These are phyloP conservation scores for Vulpes lagopus DNA, from an alignment of 2,113 vertebrate species.

Conservation along the genomic window DNA sequence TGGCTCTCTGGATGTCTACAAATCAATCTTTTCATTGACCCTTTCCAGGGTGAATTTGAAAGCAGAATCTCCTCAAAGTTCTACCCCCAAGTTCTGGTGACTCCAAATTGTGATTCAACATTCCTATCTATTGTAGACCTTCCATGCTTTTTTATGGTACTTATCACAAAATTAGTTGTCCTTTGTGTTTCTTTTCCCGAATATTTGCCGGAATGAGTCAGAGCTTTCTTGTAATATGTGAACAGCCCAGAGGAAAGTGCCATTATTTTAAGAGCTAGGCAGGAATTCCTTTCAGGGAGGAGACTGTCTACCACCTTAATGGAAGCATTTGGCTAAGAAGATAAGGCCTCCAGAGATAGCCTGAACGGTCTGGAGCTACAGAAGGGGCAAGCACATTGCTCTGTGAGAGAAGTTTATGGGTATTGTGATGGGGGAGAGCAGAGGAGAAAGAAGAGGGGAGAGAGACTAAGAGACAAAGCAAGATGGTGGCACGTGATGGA, in stretches of 20 bases:
- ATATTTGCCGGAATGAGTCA: conserved; percentile 55
- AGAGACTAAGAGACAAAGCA: background rate
- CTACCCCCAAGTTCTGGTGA: background rate
- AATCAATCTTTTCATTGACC: background rate
- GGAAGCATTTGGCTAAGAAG: conserved; percentile 66
- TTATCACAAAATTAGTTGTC: conserved; percentile 53
- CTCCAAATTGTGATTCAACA: background rate
- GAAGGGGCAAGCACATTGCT: background rate
- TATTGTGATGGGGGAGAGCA: background rate
- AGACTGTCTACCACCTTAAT: conserved; percentile 56
- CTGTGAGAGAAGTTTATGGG: background rate
- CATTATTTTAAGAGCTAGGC: conserved; percentile 71
- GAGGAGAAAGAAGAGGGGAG: background rate
- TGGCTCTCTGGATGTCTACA: background rate
- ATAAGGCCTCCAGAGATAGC: conserved; percentile 56
- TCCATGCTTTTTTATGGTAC: background rate
- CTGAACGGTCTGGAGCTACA: conserved; percentile 36
- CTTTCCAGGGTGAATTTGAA: conserved; percentile 38
- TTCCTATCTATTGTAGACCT: background rate
- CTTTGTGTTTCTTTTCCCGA: conserved; percentile 62
- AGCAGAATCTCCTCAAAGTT: background rate
- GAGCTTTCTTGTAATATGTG: conserved; percentile 36
- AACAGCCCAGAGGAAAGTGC: conserved; percentile 51
- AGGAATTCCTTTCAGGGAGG: conserved; percentile 74
- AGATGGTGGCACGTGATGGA: background rate